phyloP scores from a whole-genome alignment of 2,888 invertebrate species.

The Pseudococcus longispinus region DNA sequence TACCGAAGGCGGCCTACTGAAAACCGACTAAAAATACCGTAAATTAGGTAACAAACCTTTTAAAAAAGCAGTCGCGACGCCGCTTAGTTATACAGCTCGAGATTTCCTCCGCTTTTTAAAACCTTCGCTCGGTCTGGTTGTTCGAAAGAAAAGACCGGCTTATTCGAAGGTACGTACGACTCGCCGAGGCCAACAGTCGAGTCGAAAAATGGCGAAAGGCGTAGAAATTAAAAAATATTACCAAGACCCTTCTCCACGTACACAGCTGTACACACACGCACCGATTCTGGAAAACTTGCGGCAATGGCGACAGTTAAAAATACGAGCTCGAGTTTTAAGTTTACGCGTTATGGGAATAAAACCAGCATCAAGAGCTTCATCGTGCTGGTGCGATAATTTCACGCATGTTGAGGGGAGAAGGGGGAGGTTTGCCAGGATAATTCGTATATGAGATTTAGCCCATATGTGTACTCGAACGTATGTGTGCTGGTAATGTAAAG shows the following conservation, averaged over 20 bases:
- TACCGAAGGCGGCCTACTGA: neutral
- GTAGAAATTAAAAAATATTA: neutral
- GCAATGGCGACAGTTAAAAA: neutral
- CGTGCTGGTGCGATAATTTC: neutral
- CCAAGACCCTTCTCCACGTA: neutral
- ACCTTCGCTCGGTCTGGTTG: neutral
- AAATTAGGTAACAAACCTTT: slow-evolving; percentile 11
- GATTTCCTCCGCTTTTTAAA: neutral
- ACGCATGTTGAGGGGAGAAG: neutral
- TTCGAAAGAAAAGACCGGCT: neutral
- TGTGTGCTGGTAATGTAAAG: neutral
- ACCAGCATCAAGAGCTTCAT: neutral
- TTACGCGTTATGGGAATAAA: neutral
- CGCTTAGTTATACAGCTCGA: neutral
- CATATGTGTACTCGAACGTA: neutral
- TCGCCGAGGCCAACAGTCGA: neutral
- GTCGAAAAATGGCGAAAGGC: neutral
- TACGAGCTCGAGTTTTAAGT: neutral
- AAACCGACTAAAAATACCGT: neutral
- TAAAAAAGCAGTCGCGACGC: neutral
- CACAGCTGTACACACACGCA: neutral
- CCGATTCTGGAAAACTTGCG: neutral
- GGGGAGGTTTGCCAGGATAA: neutral
- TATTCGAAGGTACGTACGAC: neutral
- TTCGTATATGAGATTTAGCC: neutral